A percentile compares a stretch with the other conserved stretches of the same genome.
Conservation (phyloP, 1,140 invertebrate species). For the Macrosteles quadrilineatus region DNA sequence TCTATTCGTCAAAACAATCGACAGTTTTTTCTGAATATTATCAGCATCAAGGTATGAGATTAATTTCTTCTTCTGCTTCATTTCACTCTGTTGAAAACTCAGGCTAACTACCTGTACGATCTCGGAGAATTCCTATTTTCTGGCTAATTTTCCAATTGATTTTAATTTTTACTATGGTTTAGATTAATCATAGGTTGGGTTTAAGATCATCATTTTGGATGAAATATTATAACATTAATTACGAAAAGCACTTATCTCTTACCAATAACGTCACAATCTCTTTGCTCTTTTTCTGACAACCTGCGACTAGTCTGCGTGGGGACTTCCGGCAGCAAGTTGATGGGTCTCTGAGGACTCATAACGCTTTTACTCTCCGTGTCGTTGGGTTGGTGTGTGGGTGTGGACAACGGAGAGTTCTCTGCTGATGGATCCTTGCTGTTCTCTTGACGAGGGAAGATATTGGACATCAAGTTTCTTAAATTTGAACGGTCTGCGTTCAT, state of each 20-base stretch:
- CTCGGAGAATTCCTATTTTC: too few relatives aligned
- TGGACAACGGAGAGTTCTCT: slow-evolving; percentile 29
- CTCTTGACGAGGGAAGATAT: neutral
- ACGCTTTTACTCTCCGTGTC: slow-evolving; percentile 19
- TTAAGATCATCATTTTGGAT: too few relatives aligned
- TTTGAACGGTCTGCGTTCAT: neutral
- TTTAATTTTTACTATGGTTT: too few relatives aligned
- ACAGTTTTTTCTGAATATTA: too few relatives aligned
- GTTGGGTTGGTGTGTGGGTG: slow-evolving; percentile 32
- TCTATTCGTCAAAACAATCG: too few relatives aligned
- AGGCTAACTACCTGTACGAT: too few relatives aligned
- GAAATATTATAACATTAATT: too few relatives aligned
- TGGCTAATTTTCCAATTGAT: too few relatives aligned
- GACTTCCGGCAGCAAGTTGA: slow-evolving; percentile 72
- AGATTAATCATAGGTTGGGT: too few relatives aligned
- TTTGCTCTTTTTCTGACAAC: slow-evolving; percentile 88
- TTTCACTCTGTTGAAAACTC: too few relatives aligned
- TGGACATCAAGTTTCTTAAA: neutral
- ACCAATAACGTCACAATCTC: slow-evolving; percentile 98
- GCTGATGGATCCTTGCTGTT: slow-evolving; percentile 15
- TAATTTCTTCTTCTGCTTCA: too few relatives aligned
- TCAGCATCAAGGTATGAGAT: too few relatives aligned
- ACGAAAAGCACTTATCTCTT: slow-evolving; percentile 43
- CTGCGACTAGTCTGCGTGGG: slow-evolving; percentile 70
- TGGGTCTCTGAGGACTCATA: slow-evolving; percentile 39